A percentile compares a stretch with the other conserved stretches of the same genome.
These are phyloP conservation scores for Isichthys henryi DNA, from an alignment of 2,113 vertebrate species.

Conservation along the genomic window DNA sequence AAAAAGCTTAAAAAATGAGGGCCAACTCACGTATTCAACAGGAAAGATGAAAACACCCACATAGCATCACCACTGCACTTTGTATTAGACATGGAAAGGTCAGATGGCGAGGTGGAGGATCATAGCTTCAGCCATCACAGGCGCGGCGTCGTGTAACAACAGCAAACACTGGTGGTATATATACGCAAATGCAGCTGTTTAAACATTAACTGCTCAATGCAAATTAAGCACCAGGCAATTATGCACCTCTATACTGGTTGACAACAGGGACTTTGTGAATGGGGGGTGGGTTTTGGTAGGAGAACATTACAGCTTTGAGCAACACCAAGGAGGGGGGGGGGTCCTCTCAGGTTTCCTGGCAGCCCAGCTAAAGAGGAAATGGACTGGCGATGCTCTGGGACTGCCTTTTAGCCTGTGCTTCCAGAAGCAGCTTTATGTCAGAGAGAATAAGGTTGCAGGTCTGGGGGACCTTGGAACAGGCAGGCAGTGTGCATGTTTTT, in stretches of 20 bases:
- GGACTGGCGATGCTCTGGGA: background rate
- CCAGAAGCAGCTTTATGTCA: background rate
- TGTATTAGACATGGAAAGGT: background rate
- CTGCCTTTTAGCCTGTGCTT: background rate
- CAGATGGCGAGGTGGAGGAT: background rate
- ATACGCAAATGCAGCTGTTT: slow-evolving; percentile 20
- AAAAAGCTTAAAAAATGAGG: background rate
- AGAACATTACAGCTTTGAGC: background rate
- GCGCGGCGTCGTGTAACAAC: background rate
- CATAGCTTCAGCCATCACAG: background rate
- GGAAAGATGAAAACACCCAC: background rate
- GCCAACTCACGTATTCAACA: background rate
- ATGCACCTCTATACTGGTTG: slow-evolving; percentile 1
- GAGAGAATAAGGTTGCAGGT: background rate
- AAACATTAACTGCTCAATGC: slow-evolving; percentile 5
- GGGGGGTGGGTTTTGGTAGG: background rate
- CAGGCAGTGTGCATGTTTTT: background rate
- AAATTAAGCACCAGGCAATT: slow-evolving; percentile 23
- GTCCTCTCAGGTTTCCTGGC: background rate
- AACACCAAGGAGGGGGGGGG: background rate
- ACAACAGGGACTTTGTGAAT: background rate
- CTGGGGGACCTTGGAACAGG: background rate
- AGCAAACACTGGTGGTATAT: background rate
- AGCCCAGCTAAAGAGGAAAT: background rate
- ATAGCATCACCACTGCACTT: background rate